These are phyloP conservation scores for Diacarnus erythraeanus DNA, from an alignment of 37 sponge, comb jelly and placozoan genomes.

Conservation along the genomic window DNA sequence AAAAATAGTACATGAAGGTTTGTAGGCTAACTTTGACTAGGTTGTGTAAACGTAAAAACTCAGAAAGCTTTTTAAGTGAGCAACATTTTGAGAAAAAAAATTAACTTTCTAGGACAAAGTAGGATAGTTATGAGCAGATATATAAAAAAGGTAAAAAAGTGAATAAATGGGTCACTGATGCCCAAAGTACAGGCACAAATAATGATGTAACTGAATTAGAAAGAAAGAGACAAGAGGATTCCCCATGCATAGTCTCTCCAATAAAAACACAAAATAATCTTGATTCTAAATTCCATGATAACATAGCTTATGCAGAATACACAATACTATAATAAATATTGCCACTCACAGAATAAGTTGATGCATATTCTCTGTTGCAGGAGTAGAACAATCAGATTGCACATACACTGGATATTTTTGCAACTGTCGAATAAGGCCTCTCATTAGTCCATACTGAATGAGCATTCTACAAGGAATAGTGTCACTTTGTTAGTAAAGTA, in stretches of 20 bases:
- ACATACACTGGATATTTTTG: constrained; percentile 76
- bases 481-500: not conserved
- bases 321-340: not conserved
- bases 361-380: not conserved
- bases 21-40: too few species aligned
- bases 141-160: too few species aligned
- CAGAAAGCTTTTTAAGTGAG: too few species aligned
- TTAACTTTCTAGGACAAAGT: too few species aligned
- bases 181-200: too few species aligned
- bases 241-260: too few species aligned
- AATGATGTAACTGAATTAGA: not conserved
- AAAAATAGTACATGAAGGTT: too few species aligned
- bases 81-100: too few species aligned
- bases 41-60: too few species aligned
- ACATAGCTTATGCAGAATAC: not conserved
- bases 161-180: too few species aligned
- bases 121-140: too few species aligned
- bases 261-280: too few species aligned
- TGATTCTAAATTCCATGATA: not conserved
- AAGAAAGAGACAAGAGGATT: not conserved
- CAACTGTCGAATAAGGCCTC: constrained; percentile 53
- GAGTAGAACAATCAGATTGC: not conserved
- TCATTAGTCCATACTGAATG: constrained; percentile 78
- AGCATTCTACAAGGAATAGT: constrained; percentile 50
- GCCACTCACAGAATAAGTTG: not conserved